Evolutionary conservation across 2,797 vertebrate species (phyloP), one percentile per base, ranked within the genome.

Genomic region (Okamejei kenojei): DNA sequence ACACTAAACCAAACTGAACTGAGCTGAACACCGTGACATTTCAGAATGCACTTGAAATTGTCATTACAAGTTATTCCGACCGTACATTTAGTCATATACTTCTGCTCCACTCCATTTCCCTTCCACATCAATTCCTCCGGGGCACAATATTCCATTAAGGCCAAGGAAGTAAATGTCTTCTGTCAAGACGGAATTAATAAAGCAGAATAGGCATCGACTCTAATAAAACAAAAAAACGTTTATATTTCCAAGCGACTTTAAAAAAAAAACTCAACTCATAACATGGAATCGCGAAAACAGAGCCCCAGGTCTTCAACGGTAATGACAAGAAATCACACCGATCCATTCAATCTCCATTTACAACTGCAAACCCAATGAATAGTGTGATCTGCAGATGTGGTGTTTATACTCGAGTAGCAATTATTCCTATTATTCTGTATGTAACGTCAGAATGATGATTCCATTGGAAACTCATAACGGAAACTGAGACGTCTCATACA

Each of bases 121-220:
- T 88, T 63, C 7, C 35, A 32, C 65, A 32, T 17, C 29, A 88
- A 88, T 88, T 19, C 29, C 84, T 88, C 32, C 35, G 61, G 29
- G 84, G 61, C 84, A 65, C 9, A 21, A 32, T 88, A 88, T 21
- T 88, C 65, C 61, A 88, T 88, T 88, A 35, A 88, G 84, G 61
- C n/a, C 68, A 63, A 61, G n/a, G 61, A 88, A 88, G 84, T 35
- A 88, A 88, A 65, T 88, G 61, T 61, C 61, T 65, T 65, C 61
- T n/a, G 61, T 88, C 84, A 65, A 32, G 61, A 65, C 84, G 65
- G 84, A 35, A 88, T 65, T 88, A 88, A 88, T 88, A 88, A 86
- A 32, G 61, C 61, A 88, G 13, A 65, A 88, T 86, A 86, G 61
- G 29, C 61, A 65, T 88, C 84, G 65, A 88, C 15, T 23, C 61